These are phyloP conservation scores for Copidosoma aretas DNA, from an alignment of 2,888 invertebrate species.

Conservation along the genomic window DNA sequence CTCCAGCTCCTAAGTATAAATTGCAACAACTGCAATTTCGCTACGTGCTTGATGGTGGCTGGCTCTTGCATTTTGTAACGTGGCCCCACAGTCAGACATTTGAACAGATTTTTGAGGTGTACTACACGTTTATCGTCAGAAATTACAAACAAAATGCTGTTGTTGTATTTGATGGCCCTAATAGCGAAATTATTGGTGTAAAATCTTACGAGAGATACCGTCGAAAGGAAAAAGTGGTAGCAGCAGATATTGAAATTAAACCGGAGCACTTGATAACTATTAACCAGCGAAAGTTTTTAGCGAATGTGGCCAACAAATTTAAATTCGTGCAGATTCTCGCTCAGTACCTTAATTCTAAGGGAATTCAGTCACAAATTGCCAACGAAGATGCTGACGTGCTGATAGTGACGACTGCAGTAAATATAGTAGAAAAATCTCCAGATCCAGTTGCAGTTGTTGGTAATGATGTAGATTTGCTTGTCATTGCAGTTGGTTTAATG, in stretches of 20 bases:
- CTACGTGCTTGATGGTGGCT: conserved; percentile 40
- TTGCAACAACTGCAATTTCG: conserved; percentile 11
- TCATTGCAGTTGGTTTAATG: conserved; percentile 22
- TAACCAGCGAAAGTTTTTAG: conserved; percentile 40
- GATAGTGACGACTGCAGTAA: conserved; percentile 34
- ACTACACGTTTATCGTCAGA: conserved; percentile 8
- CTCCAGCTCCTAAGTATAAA: conserved; percentile 27
- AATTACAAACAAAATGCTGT: conserved; percentile 17
- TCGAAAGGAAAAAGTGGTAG: conserved; percentile 31
- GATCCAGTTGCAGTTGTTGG: conserved; percentile 23
- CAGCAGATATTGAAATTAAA: conserved; percentile 37
- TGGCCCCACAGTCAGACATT: conserved; percentile 33
- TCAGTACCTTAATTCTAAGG: conserved; percentile 19
- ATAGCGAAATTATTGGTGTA: conserved; percentile 25
- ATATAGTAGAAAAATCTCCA: conserved; percentile 30
- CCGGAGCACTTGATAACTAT: conserved; percentile 31
- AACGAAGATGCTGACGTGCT: conserved; percentile 41
- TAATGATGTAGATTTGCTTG: conserved; percentile 30
- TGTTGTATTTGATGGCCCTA: conserved; percentile 43
- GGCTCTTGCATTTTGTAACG: conserved; percentile 27
- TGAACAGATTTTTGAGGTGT: conserved; percentile 24
- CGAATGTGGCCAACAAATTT: conserved; percentile 41
- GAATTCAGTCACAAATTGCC: conserved; percentile 33
- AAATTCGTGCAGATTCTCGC: conserved; percentile 37
- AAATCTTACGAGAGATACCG: conserved; percentile 41